These are phyloP conservation scores for Hoplodrina ambigua DNA, from an alignment of 2,888 invertebrate species.

Conservation along the genomic window DNA sequence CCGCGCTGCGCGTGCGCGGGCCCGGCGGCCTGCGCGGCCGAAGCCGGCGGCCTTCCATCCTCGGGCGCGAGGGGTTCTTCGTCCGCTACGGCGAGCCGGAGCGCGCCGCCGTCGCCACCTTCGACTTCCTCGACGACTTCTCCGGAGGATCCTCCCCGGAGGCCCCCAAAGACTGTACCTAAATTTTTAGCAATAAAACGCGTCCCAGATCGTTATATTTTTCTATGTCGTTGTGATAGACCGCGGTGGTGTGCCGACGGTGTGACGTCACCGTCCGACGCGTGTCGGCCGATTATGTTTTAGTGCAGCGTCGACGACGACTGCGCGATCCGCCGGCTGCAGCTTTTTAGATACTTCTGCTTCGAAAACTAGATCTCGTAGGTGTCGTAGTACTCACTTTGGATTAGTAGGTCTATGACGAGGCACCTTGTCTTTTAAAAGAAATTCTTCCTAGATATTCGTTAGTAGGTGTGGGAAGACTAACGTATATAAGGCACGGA, in stretches of 20 bases:
- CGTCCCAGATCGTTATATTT: slow-evolving; percentile 83
- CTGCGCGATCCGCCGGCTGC: slow-evolving; percentile 82
- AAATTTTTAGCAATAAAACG: slow-evolving; percentile 79
- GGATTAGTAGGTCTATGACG: slow-evolving; percentile 73
- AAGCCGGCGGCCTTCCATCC: slow-evolving; percentile 92
- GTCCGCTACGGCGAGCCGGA: slow-evolving; percentile 94
- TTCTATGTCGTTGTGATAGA: slow-evolving; percentile 81
- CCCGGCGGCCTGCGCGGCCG: slow-evolving; percentile 87
- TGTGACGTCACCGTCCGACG: slow-evolving; percentile 58
- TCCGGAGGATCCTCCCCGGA: slow-evolving; percentile 84
- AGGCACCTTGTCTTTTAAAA: slow-evolving; percentile 74
- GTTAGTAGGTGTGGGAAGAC: slow-evolving; percentile 70
- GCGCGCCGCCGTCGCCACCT: slow-evolving; percentile 94
- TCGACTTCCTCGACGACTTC: slow-evolving; percentile 94
- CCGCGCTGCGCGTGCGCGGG: slow-evolving; percentile 90
- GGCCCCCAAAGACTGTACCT: slow-evolving; percentile 86
- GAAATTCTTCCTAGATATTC: slow-evolving; percentile 76
- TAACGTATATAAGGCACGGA: slow-evolving; percentile 66
- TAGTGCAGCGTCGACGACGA: slow-evolving; percentile 68
- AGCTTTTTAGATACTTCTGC: slow-evolving; percentile 80
- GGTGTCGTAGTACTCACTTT: slow-evolving; percentile 78
- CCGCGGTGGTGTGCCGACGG: slow-evolving; percentile 60
- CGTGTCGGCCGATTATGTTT: slow-evolving; percentile 52
- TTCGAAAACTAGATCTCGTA: slow-evolving; percentile 76
- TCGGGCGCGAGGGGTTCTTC: slow-evolving; percentile 94